Base-by-base conservation (phyloP, 2,797 vertebrate genomes). In the Melanotaenia nigrans region DNA sequence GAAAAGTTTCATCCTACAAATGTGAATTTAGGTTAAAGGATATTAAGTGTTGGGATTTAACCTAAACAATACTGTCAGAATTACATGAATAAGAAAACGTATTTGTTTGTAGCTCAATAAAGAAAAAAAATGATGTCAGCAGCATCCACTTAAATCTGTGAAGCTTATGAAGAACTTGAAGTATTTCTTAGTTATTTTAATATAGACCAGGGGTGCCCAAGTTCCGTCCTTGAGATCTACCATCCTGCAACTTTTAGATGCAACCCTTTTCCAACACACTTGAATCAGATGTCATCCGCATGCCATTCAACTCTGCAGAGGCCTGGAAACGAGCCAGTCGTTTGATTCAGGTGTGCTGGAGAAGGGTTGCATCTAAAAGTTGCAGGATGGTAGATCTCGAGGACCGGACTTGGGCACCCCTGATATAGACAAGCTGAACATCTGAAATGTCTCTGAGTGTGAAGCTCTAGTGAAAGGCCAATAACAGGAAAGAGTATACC, bases 391-490 rank as follows among this genome's bases (percentile, higher is more conserved):
- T 30, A 30, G 30, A 30, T 30, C 30, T 30, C 30, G 30, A 30
- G 30, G 30, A 30, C 30, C 30, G 30, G 30, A 30, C 30, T 30
- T 30, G 30, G 30, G 30, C 30, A 30, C 30, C 30, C 30, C 0
- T 30, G 30, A 30, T 30, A 30, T 30, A 47, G 63, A 56, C 58
- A 32, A 55, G 64, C 54, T 65, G 13, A 59, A 49, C 55, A 75
- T 64, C 22, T 76, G 11, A 72, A 59, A 78, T 47, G 12, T 10
- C 38, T 60, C 28, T 35, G 54, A 54, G 14, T 42, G 12, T 22
- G 30, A 25, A 42, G 83, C 64, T 76, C 61, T 28, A 86, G 88
- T 85, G 85, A 89, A 90, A 89, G 85, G 83, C 74, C 73, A 78
- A 61, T 67, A 88, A 85, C 78, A 69, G 76, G 68, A 78, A 66